Evolutionary conservation across 1,140 invertebrate genomes (phyloP).

Genomic region (Aricia agestis): DNA sequence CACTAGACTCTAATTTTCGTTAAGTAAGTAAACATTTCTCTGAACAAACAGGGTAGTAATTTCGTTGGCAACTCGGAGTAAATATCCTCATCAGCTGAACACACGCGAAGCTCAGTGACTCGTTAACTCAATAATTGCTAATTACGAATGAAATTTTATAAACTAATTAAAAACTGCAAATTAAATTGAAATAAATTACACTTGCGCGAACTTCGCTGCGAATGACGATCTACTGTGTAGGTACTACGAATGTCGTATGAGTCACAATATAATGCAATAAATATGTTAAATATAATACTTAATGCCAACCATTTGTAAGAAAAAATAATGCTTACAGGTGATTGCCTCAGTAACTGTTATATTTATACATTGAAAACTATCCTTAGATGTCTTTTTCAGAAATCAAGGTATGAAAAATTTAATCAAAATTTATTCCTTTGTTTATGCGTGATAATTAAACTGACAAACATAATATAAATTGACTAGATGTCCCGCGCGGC

Average conservation of each 20-base stretch:
- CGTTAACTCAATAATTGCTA: slow-evolving; percentile 16
- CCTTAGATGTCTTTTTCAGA: too few species aligned
- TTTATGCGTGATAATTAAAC: too few species aligned
- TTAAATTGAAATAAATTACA: slow-evolving; percentile 1
- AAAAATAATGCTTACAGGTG: too few species aligned
- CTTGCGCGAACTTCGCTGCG: too few species aligned
- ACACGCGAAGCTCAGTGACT: slow-evolving; percentile 10
- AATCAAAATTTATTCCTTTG: too few species aligned
- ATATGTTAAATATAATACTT: too few species aligned
- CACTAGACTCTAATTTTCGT: slow-evolving; percentile 12
- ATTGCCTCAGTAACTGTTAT: too few species aligned
- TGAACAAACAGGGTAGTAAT: neutral
- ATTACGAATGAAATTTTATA: slow-evolving; percentile 16
- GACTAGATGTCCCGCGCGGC: too few species aligned
- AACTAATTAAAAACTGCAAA: slow-evolving; percentile 8
- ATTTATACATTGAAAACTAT: too few species aligned
- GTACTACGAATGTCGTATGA: neutral
- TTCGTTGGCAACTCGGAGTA: slow-evolving; percentile 7
- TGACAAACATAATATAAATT: too few species aligned
- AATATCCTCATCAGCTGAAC: slow-evolving; percentile 16
- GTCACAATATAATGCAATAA: neutral
- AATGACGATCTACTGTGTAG: neutral
- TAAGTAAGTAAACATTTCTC: slow-evolving; percentile 13
- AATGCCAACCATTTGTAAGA: too few species aligned
- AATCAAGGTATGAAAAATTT: too few species aligned